Percentiles rank a stretch among this genome's conserved stretches.
Conservation (phyloP, 2,888 invertebrate species). For the Cantharis lateralis region DNA sequence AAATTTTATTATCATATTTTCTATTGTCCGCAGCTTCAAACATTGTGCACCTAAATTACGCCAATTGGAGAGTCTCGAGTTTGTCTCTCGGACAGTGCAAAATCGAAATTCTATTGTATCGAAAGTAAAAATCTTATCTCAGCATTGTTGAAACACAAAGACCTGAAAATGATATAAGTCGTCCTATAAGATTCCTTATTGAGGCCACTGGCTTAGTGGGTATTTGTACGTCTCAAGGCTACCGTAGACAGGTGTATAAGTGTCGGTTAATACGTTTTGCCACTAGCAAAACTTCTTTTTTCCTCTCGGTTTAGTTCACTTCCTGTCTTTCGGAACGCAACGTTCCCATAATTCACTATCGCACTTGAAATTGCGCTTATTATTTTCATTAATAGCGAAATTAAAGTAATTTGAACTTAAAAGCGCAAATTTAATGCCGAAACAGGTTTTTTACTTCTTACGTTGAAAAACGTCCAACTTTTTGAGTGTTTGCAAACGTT, state of each 20-base stretch:
- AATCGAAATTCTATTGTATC: conserved; percentile 15
- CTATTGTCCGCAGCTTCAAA: not conserved
- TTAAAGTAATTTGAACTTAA: not conserved
- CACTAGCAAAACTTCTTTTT: conserved; percentile 5
- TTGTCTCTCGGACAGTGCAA: not conserved
- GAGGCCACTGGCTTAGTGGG: conserved; percentile 28
- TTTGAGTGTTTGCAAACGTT: not conserved
- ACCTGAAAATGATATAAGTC: conserved; percentile 21
- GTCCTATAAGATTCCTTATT: conserved; percentile 21
- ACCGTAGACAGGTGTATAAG: conserved; percentile 14
- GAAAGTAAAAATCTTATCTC: conserved; percentile 18
- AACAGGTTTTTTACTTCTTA: not conserved
- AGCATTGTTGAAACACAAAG: conserved; percentile 20
- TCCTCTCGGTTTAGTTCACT: not conserved
- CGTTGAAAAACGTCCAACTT: not conserved
- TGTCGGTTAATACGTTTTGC: conserved; percentile 7
- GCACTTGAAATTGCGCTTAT: not conserved
- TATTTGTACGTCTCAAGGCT: conserved; percentile 24
- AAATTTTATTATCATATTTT: not conserved
- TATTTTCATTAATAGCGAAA: not conserved
- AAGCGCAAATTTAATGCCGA: not conserved
- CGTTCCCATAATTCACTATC: not conserved
- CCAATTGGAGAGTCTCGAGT: not conserved
- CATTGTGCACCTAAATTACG: not conserved
- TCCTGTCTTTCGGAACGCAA: not conserved